Percentiles rank a stretch among this genome's conserved stretches.
Conservation (phyloP, 2,888 invertebrate genomes). For the Ecliptopera silaceata region DNA sequence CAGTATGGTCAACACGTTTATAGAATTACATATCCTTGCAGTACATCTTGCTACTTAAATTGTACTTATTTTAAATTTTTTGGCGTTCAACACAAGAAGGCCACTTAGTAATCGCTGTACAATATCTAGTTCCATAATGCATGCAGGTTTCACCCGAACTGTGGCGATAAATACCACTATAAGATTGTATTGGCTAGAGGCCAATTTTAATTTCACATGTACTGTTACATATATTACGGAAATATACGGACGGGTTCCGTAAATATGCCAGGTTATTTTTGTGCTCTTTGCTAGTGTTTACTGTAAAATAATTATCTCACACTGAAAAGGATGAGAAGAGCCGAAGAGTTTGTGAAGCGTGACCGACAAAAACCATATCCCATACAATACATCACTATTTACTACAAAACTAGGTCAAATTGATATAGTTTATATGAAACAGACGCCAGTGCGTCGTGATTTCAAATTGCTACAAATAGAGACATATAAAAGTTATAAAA, state of each 20-base stretch:
- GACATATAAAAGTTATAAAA: slow-evolving; percentile 33
- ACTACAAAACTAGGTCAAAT: slow-evolving; percentile 38
- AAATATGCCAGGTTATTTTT: slow-evolving; percentile 31
- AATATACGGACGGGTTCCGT: slow-evolving; percentile 46
- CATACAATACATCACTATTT: slow-evolving; percentile 1
- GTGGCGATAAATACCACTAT: slow-evolving; percentile 61
- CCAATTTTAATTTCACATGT: slow-evolving; percentile 73
- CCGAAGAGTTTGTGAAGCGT: too few species aligned
- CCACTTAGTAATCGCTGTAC: slow-evolving; percentile 18
- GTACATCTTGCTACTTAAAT: not conserved
- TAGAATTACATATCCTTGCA: not conserved
- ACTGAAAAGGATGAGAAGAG: too few species aligned
- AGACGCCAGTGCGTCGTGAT: slow-evolving; percentile 40
- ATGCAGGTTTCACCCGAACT: slow-evolving; percentile 30
- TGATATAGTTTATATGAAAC: slow-evolving; percentile 34
- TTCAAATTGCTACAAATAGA: slow-evolving; percentile 37
- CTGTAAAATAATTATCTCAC: not conserved
- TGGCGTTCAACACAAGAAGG: slow-evolving; percentile 5
- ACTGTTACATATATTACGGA: slow-evolving; percentile 58
- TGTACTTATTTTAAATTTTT: slow-evolving; percentile 4
- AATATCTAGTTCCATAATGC: slow-evolving; percentile 32
- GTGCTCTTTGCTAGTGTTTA: slow-evolving; percentile 2
- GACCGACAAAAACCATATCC: not conserved
- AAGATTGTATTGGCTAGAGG: slow-evolving; percentile 71
- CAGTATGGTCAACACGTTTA: too few species aligned